These are phyloP conservation scores for Sus cebifrons DNA, from an alignment of 2,797 vertebrate genomes.

Conservation along the genomic window DNA sequence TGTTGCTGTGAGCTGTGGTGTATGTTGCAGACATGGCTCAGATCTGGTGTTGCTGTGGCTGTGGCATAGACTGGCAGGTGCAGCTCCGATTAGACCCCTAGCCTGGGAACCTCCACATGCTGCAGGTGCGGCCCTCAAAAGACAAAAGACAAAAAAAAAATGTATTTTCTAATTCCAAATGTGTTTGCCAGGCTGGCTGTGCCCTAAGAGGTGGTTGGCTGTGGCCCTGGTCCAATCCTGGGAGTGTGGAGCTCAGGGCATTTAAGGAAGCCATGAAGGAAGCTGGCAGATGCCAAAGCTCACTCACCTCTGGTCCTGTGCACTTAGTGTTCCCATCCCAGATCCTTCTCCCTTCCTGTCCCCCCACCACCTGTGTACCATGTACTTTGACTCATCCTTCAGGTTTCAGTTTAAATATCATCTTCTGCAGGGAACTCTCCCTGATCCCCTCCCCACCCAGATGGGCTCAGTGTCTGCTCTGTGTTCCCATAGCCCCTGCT, in stretches of 20 bases:
- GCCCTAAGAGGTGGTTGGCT: background rate
- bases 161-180: background rate
- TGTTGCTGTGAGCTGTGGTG: too few species aligned
- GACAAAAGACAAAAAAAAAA: background rate
- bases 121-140: too few species aligned
- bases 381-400: constrained; percentile 15
- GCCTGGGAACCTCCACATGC: too few species aligned
- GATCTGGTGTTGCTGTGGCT: too few species aligned
- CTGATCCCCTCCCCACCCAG: background rate
- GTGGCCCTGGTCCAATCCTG: background rate
- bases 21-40: too few species aligned
- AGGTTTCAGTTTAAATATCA: constrained; percentile 52
- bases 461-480: background rate
- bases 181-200: background rate
- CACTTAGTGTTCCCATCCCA: background rate
- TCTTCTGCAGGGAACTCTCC: background rate
- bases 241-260: background rate
- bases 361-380: background rate
- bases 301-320: constrained; percentile 6
- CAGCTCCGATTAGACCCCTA: too few species aligned
- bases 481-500: background rate
- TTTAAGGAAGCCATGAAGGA: constrained; percentile 12
- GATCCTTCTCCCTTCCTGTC: background rate
- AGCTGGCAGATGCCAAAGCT: background rate
- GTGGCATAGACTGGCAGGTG: too few species aligned